A percentile compares a stretch with the other conserved stretches of the same genome.
These are phyloP conservation scores for Caenorhabditis inopinata DNA, from an alignment of 1,140 invertebrate genomes.

Conservation along the genomic window DNA sequence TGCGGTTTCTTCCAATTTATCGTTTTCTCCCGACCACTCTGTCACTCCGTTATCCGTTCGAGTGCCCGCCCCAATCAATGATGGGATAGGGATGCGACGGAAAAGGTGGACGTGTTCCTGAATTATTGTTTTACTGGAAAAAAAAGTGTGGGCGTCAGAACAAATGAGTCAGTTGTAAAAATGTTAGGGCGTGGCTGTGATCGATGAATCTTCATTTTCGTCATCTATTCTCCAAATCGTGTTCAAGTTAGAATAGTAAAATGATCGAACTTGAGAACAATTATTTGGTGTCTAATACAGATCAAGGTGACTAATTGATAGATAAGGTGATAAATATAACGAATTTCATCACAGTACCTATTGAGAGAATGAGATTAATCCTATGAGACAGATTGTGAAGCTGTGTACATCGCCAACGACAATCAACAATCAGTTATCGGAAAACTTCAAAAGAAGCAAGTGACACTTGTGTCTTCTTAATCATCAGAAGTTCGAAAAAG, in stretches of 20 bases:
- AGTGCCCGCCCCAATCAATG: not conserved
- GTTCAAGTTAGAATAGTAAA: too few species aligned
- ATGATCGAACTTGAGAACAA: too few species aligned
- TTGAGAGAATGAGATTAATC: not conserved
- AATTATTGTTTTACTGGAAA: constrained; percentile 21
- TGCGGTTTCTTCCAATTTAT: constrained; percentile 26
- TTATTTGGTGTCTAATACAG: not conserved
- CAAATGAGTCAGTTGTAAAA: constrained; percentile 1
- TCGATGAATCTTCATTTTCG: not conserved
- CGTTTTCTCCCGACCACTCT: not conserved
- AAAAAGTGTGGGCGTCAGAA: not conserved
- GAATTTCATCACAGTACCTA: not conserved
- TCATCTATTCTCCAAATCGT: too few species aligned
- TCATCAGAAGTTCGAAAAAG: too few species aligned
- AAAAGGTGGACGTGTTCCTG: constrained; percentile 10
- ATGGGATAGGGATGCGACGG: constrained; percentile 8
- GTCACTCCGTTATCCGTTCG: constrained; percentile 10
- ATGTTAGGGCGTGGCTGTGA: not conserved
- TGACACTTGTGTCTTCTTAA: too few species aligned
- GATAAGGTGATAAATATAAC: constrained; percentile 27
- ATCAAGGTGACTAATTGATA: constrained; percentile 27
- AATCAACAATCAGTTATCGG: not conserved
- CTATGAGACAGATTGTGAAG: not conserved
- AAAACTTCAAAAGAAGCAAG: not conserved
- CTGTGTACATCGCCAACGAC: too few species aligned